These are phyloP conservation scores for Dicentrarchus labrax DNA, from an alignment of 2,113 vertebrate genomes.

Conservation along the genomic window DNA sequence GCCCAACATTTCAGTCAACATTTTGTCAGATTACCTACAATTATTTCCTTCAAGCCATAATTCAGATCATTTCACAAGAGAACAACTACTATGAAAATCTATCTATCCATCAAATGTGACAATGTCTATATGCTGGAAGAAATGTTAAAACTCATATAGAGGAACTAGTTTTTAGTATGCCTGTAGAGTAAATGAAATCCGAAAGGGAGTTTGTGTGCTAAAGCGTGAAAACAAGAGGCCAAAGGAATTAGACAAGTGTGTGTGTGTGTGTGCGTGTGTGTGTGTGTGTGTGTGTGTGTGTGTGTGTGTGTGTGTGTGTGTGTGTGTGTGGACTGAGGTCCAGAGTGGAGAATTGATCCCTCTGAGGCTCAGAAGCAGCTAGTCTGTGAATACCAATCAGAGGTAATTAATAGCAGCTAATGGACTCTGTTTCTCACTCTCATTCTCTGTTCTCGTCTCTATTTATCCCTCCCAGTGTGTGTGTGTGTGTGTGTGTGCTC, in stretches of 20 bases:
- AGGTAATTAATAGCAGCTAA: conserved; percentile 84
- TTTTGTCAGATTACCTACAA: conserved; percentile 1
- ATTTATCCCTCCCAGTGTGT: conserved; percentile 43
- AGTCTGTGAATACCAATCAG: conserved; percentile 81
- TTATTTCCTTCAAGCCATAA: conserved; percentile 12
- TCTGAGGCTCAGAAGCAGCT: conserved; percentile 63
- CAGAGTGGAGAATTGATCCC: conserved; percentile 74
- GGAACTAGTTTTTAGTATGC: neutral
- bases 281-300: conserved; percentile 19
- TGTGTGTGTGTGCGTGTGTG: neutral
- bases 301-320: conserved; percentile 20
- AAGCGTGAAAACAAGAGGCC: conserved; percentile 32
- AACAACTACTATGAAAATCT: neutral
- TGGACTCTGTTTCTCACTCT: conserved; percentile 70
- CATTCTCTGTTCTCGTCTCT: conserved; percentile 45
- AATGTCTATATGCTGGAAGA: neutral
- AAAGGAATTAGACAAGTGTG: conserved; percentile 2
- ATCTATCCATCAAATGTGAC: neutral
- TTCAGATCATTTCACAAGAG: neutral
- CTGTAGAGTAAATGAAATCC: conserved; percentile 6
- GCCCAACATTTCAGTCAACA: neutral
- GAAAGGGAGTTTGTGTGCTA: neutral
- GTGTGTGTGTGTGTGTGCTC: too few relatives aligned
- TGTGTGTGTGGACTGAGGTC: conserved; percentile 62
- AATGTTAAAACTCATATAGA: neutral